A percentile compares a stretch with the other conserved stretches of the same genome.
These are phyloP conservation scores for Drosophila ezoana DNA, from an alignment of 2,888 invertebrate species.

Conservation along the genomic window DNA sequence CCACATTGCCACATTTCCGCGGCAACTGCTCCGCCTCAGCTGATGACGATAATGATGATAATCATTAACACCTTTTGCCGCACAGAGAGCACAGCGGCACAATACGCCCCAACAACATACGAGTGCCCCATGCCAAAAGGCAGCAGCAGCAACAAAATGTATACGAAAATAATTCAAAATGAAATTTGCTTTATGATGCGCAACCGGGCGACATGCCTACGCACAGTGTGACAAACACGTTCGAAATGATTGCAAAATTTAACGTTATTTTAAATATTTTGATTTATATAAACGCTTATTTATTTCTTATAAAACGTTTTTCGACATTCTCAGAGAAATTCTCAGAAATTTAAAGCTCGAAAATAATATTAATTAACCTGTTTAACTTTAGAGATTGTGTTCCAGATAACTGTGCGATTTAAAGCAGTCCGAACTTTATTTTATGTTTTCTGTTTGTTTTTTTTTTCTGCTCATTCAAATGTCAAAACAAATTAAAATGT, in stretches of 20 bases:
- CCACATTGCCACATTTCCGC: slow-evolving; percentile 12
- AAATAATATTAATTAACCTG: not conserved
- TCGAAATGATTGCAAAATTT: not conserved
- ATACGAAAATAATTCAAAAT: slow-evolving; percentile 85
- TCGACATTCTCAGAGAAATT: too few species aligned
- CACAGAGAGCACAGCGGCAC: slow-evolving; percentile 62
- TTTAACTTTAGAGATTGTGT: not conserved
- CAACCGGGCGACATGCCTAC: slow-evolving; percentile 73
- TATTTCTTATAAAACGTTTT: too few species aligned
- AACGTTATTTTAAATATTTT: not conserved
- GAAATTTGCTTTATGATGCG: slow-evolving; percentile 85
- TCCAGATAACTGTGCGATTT: too few species aligned
- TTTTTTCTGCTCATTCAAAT: not conserved
- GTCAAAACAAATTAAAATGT: not conserved
- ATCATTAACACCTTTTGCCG: slow-evolving; percentile 83
- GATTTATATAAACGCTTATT: not conserved
- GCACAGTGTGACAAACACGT: slow-evolving; percentile 48
- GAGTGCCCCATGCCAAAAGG: slow-evolving; percentile 31
- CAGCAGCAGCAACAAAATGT: slow-evolving; percentile 46
- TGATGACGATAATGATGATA: slow-evolving; percentile 78
- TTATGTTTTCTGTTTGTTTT: not conserved
- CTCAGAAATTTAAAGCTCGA: too few species aligned
- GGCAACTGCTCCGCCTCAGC: slow-evolving; percentile 42
- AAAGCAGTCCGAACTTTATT: not conserved
- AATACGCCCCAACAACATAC: slow-evolving; percentile 63